These are phyloP conservation scores for Helobdella robusta DNA, from an alignment of 2,888 invertebrate genomes.

Conservation along the genomic window DNA sequence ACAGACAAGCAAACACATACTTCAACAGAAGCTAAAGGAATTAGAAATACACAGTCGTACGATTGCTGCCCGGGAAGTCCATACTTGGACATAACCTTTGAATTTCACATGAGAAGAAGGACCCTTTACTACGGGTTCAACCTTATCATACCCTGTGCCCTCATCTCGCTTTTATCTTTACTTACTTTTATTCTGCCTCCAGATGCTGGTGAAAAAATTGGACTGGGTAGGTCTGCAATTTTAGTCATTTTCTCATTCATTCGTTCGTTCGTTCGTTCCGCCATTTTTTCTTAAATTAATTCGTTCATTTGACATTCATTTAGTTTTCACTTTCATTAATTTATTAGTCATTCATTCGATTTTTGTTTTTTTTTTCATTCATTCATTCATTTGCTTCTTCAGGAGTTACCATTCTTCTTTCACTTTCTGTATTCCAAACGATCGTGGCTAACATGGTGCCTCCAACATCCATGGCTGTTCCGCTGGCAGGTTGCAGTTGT, in stretches of 20 bases:
- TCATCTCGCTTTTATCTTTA: constrained; percentile 36
- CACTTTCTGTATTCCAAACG: constrained; percentile 34
- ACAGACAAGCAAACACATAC: no score
- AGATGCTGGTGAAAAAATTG: constrained; percentile 37
- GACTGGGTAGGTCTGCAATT: constrained; percentile 32
- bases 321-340: no score
- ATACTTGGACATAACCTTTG: constrained; percentile 38
- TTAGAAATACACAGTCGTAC: constrained; percentile 31
- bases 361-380: not conserved
- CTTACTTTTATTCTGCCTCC: constrained; percentile 36
- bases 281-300: no score
- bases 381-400: not conserved
- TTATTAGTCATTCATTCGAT: not conserved
- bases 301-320: no score
- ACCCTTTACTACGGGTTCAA: constrained; percentile 37
- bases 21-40: constrained; percentile 30
- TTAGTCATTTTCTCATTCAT: no score
- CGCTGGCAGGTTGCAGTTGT: constrained; percentile 34
- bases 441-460: constrained; percentile 36
- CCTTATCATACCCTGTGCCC: constrained; percentile 37
- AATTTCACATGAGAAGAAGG: constrained; percentile 35
- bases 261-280: not conserved
- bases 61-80: constrained; percentile 35
- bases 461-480: constrained; percentile 35
- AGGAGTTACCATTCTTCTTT: constrained; percentile 35